phyloP scores from a whole-genome alignment of 2,113 vertebrate genomes.

The Clarias magur region DNA sequence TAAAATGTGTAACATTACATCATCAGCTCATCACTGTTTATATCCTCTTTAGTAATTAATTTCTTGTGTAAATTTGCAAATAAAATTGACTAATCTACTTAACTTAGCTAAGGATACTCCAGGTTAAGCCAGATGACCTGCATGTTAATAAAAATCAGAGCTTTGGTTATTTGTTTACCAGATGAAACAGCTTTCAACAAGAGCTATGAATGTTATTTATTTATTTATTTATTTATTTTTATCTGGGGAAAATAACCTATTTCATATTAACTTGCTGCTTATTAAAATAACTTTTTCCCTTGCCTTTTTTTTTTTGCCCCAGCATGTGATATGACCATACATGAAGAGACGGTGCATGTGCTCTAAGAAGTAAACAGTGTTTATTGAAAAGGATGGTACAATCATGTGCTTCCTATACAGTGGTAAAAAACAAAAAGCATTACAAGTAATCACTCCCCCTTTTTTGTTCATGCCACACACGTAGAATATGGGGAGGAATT shows the following conservation, averaged over 20 bases:
- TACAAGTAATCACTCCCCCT: conserved; percentile 15
- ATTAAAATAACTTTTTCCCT: neutral
- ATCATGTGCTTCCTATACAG: conserved; percentile 55
- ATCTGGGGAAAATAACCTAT: neutral
- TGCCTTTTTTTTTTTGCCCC: neutral
- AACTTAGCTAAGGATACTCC: neutral
- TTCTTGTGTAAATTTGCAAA: neutral
- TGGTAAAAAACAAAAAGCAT: conserved; percentile 29
- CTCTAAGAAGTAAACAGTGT: conserved; percentile 58
- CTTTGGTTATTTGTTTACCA: too few species aligned
- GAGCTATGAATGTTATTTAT: neutral
- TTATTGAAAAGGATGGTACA: conserved; percentile 70
- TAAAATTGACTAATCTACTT: neutral
- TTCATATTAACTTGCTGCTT: neutral
- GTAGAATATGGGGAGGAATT: conserved; percentile 19
- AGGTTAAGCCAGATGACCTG: neutral
- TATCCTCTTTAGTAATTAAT: neutral
- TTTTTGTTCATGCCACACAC: conserved; percentile 44
- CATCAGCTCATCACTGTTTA: neutral
- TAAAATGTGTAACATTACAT: neutral
- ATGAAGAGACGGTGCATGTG: neutral
- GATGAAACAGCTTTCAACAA: neutral
- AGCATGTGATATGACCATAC: neutral
- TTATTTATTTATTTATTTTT: too few species aligned
- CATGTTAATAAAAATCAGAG: too few species aligned